phyloP scores from a whole-genome alignment of 2,113 vertebrate species.

The Odontophorus gujanensis region DNA sequence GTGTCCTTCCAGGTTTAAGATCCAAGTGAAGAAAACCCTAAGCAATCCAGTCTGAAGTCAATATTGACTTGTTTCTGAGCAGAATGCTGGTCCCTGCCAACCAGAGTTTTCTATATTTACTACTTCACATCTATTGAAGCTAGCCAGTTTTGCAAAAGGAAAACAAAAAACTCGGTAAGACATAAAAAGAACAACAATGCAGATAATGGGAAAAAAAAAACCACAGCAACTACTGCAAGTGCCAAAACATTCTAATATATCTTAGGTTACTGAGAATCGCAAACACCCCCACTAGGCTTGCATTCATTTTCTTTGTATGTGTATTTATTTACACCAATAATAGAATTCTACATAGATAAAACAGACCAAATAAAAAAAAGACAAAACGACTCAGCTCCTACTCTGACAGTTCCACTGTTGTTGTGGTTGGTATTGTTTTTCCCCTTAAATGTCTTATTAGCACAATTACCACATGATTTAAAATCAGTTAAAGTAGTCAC shows the following conservation, averaged over 20 bases:
- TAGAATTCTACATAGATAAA: neutral
- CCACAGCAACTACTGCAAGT: neutral
- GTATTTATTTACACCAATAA: neutral
- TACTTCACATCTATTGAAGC: neutral
- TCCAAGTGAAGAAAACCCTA: neutral
- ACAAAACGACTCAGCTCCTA: neutral
- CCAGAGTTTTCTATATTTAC: neutral
- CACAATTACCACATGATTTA: neutral
- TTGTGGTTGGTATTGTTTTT: neutral
- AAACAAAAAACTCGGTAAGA: neutral
- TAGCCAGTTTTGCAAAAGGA: neutral
- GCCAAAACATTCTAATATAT: neutral
- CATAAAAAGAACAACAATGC: neutral
- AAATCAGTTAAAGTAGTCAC: neutral
- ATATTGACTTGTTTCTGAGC: neutral
- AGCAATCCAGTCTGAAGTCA: neutral
- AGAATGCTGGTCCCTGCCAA: neutral
- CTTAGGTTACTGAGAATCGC: neutral
- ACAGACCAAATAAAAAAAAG: neutral
- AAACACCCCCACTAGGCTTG: neutral
- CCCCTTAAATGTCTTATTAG: neutral
- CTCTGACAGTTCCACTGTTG: neutral
- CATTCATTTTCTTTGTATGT: neutral
- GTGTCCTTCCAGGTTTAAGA: neutral
- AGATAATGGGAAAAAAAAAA: neutral